Evolutionary conservation across 2,113 vertebrate species (phyloP).

Genomic region (Nestor notabilis): DNA sequence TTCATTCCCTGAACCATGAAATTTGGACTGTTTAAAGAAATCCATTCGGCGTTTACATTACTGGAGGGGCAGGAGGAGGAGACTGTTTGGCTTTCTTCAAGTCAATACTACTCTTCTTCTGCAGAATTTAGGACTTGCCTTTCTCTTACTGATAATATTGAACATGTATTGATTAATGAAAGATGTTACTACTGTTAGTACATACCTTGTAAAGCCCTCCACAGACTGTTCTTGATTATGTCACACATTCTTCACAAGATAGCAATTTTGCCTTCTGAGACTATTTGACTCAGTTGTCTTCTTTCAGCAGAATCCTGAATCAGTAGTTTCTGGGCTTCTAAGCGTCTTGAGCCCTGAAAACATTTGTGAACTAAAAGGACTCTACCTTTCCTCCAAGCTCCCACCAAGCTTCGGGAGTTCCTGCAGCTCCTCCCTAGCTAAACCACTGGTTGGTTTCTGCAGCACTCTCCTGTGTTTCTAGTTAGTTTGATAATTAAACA

Average conservation of each 20-base stretch:
- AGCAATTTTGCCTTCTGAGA: neutral
- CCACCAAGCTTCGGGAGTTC: neutral
- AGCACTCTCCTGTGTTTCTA: neutral
- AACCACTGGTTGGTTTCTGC: neutral
- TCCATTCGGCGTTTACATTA: neutral
- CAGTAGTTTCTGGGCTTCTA: neutral
- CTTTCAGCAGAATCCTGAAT: neutral
- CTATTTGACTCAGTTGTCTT: neutral
- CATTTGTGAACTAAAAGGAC: neutral
- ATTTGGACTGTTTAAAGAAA: neutral
- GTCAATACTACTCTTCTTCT: neutral
- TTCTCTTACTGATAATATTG: neutral
- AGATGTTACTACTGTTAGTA: neutral
- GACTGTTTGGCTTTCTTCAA: neutral
- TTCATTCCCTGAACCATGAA: neutral
- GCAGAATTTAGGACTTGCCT: neutral
- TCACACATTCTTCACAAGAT: neutral
- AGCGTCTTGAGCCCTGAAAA: neutral
- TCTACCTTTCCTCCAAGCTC: neutral
- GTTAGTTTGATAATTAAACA: neutral
- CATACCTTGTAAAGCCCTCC: neutral
- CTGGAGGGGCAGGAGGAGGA: neutral
- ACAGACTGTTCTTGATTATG: neutral
- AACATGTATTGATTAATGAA: neutral
- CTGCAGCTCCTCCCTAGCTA: neutral